These are phyloP conservation scores for Xiphorhynchus erythropygius DNA, from an alignment of 2,797 vertebrate genomes.

Conservation along the genomic window DNA sequence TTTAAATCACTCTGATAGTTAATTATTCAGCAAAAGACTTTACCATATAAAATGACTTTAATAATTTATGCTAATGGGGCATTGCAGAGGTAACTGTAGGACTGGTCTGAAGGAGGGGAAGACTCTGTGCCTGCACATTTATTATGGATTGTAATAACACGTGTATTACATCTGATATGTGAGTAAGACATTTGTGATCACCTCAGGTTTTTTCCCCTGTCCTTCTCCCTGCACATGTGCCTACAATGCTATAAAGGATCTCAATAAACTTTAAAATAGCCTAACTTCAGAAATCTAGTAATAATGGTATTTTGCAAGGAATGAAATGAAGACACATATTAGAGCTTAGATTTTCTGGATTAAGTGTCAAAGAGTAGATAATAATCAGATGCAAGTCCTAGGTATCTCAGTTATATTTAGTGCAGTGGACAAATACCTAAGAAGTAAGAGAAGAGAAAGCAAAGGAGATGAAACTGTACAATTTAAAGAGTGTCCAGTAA, in stretches of 20 bases:
- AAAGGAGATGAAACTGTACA: background rate
- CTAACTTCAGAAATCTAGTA: background rate
- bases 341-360: background rate
- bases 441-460: background rate
- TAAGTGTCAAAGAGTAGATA: background rate
- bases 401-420: background rate
- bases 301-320: background rate
- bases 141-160: background rate
- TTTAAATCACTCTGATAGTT: slow-evolving; percentile 18
- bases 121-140: background rate
- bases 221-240: background rate
- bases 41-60: slow-evolving; percentile 22
- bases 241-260: background rate
- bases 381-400: background rate
- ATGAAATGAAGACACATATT: background rate
- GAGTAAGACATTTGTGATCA: background rate
- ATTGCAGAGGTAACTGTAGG: background rate
- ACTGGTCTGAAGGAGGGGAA: background rate
- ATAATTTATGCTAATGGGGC: slow-evolving; percentile 37
- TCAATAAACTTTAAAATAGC: background rate
- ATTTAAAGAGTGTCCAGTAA: background rate
- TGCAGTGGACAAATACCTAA: background rate
- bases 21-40: slow-evolving; percentile 44
- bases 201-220: background rate
- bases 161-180: background rate